Base-by-base conservation (phyloP, 2,888 invertebrate genomes). In the Incurvaria masculella region DNA sequence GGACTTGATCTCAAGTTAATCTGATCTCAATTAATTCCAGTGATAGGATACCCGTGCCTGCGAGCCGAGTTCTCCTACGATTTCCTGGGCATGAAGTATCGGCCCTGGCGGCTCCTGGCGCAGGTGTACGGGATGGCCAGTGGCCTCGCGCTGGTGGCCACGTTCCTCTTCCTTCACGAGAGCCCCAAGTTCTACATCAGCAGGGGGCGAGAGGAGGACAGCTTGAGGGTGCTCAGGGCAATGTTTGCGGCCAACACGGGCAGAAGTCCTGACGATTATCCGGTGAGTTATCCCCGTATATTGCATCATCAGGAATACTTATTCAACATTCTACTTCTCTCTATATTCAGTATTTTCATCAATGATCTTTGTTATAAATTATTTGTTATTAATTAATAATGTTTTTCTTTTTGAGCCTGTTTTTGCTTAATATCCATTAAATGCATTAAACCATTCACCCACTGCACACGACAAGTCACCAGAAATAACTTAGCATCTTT, bases 171-270 rank as follows among this genome's bases (percentile, higher is more conserved):
- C 38, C 20, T 44, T 8, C 26, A 46, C 27, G 53, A 53, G 16
- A 53, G 53, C 18, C 53, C 53, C n/a, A 53, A 51, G 44, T 53
- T 48, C 42, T 44, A 51, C 26, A 33, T 53, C 26, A 48, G 51
- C 2, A 51, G 42, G 40, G 53, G 53, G 19, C 42, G 51, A 4
- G 39, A 51, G 10, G 48, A 48, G 2, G 40, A 47, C 20, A 51
- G 51, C 14, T 11, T 51, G 16, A 47, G 47, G 10, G 23, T 49
- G 21, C 42, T 53, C 5, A 49, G 19, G 20, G 45, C 46, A 19
- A 53, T 53, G 10, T 53, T 48, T 41, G 43, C 44, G 11, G 42
- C 45, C 4, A 53, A 53, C 18, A 50, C 45, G 41, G 48, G 53
- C 4, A 43, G 39, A 23, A 26, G 11, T 5, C 19, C 21, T 5